Evolutionary conservation across 2,888 invertebrate genomes (phyloP), one percentile per base, ranked within the genome.

Genomic region (Diplazon laetatorius): DNA sequence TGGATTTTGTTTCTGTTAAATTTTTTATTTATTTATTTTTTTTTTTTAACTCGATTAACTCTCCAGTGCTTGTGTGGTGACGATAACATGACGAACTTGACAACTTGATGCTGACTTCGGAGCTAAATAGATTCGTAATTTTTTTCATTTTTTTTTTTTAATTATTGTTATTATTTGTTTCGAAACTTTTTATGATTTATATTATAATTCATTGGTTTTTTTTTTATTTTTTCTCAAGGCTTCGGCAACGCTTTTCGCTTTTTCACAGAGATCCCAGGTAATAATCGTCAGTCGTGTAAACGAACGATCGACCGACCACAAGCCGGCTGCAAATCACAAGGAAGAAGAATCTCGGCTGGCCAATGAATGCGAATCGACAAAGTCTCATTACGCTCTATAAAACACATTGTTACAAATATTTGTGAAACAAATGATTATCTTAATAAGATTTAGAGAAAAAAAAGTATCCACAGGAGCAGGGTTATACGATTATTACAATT

Each of bases 51-150:
- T 89, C 87, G 88, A 89, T 83, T 30, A 55, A 55, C 55, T 89
- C 70, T 89, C 89, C 89, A 89, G 89, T 89, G 89, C 88, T 88
- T 87, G 88, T 87, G 88, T 87, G 85, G 85, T 87, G 87, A 87
- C 83, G 84, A 82, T 83, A 87, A 85, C 82, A 65, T 86, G 88
- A 87, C 85, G 86, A 83, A 88, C 88, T 88, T 86, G 87, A 77
- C 48, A 87, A 88, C 88, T 88, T 86, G 87, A 80, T 83, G 87
- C 84, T 85, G 88, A 84, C 85, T 85, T 87, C 84, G 81, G 57
- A 59, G 70, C 78, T 75, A 75, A 76, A 79, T 72, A 71, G 52
- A 79, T 52, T 46, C 30, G 42, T 30, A 50, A 69, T 52, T 71
- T 9, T 52, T 18, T 66, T 22, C 37, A 10, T 39, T 37, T 55